Conservation (phyloP, 2,888 invertebrate species). For the Volucella inanis region DNA sequence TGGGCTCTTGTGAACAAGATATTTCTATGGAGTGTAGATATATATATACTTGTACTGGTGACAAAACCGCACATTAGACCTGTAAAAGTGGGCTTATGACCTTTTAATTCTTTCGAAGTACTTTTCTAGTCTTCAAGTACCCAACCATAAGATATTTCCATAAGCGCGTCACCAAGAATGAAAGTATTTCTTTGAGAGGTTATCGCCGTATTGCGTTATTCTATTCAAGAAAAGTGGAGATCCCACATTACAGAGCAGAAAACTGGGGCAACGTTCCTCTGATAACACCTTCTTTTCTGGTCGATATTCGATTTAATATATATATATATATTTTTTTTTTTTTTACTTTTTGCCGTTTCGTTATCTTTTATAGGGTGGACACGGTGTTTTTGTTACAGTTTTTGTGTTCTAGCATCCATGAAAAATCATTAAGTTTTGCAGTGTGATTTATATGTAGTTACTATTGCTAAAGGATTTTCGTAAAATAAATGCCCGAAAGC, state of each 20-base stretch:
- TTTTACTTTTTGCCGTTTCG: background rate
- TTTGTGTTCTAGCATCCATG: background rate
- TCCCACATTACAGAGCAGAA: background rate
- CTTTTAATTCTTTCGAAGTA: slow-evolving; percentile 22
- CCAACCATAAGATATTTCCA: background rate
- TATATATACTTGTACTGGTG: background rate
- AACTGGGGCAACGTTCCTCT: slow-evolving; percentile 31
- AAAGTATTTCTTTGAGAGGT: background rate
- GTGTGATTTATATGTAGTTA: background rate
- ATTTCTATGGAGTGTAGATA: background rate
- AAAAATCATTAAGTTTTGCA: slow-evolving; percentile 3
- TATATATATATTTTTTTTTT: too few species aligned
- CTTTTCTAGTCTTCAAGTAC: background rate
- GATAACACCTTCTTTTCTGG: background rate
- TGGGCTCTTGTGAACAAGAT: background rate
- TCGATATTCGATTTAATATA: background rate
- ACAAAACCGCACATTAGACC: background rate
- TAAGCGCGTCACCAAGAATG: background rate
- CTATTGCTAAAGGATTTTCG: background rate
- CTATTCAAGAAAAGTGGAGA: background rate
- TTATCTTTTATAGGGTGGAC: background rate
- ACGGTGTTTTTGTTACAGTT: background rate
- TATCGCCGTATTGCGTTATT: slow-evolving; percentile 1
- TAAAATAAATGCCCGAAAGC: background rate
- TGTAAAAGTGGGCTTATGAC: slow-evolving; percentile 9